Conservation (phyloP, 1,140 invertebrate genomes). For the Sminthurinus signatus region DNA sequence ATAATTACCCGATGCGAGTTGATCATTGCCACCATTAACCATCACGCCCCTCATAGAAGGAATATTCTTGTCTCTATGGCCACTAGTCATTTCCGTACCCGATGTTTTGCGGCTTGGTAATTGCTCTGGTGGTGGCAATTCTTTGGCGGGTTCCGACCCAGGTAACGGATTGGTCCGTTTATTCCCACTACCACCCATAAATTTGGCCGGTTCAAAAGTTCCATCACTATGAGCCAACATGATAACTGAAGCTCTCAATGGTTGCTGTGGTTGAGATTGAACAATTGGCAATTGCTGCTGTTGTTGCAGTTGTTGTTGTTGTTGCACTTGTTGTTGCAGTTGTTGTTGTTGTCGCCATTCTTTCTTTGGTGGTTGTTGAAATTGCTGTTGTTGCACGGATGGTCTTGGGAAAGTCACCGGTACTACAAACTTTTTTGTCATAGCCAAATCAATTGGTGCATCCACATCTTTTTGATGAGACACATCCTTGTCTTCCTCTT, state of each 20-base stretch:
- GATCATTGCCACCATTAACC: conserved; percentile 35
- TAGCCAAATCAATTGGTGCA: conserved; percentile 36
- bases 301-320: not conserved
- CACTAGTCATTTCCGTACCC: conserved; percentile 41
- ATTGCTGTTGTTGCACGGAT: too few species aligned
- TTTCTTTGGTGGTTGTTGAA: too few species aligned
- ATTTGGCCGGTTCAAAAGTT: conserved; percentile 30
- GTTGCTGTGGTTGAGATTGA: conserved; percentile 13
- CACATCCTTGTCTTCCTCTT: conserved; percentile 42
- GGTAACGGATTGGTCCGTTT: not conserved
- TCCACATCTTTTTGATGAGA: conserved; percentile 16
- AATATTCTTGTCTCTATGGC: conserved; percentile 42
- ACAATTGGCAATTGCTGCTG: not conserved
- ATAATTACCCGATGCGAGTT: not conserved
- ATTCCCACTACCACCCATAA: conserved; percentile 2
- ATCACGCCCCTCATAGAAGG: conserved; percentile 38
- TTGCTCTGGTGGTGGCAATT: conserved; percentile 21
- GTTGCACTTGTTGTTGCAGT: not conserved
- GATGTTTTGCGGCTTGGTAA: conserved; percentile 38
- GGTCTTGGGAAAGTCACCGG: not conserved
- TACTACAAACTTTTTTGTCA: conserved; percentile 15
- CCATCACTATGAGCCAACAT: conserved; percentile 43
- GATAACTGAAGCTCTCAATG: conserved; percentile 43
- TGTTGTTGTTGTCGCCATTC: too few species aligned
- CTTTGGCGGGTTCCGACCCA: conserved; percentile 21